Conservation (phyloP, 2,888 invertebrate species). For the Serripes groenlandicus region DNA sequence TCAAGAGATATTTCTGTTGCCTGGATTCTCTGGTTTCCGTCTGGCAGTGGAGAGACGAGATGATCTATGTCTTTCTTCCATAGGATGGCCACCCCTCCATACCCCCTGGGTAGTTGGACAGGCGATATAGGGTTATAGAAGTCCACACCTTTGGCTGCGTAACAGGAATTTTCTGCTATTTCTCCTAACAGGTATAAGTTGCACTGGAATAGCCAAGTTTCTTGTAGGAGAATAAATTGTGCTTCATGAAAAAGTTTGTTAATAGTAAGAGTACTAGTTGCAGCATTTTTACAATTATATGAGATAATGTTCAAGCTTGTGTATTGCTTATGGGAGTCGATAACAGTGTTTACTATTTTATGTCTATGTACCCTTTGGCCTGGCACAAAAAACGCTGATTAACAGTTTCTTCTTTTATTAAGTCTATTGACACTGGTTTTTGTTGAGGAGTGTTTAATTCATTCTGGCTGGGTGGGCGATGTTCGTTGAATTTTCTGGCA, state of each 20-base stretch:
- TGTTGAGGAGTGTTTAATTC: too few species aligned
- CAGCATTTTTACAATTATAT: slow-evolving; percentile 31
- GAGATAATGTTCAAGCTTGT: too few species aligned
- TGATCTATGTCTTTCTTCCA: not conserved
- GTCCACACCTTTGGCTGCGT: not conserved
- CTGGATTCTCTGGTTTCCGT: not conserved
- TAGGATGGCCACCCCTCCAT: not conserved
- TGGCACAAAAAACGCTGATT: too few species aligned
- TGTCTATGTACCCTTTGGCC: too few species aligned
- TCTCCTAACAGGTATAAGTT: not conserved
- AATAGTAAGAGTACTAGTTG: slow-evolving; percentile 27
- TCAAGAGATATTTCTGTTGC: too few species aligned
- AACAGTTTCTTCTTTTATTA: too few species aligned
- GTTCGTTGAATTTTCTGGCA: too few species aligned
- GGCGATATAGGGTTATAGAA: not conserved
- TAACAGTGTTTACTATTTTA: too few species aligned
- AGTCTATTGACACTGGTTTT: too few species aligned
- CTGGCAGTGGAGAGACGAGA: not conserved
- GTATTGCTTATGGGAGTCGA: too few species aligned
- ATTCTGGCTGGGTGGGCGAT: too few species aligned
- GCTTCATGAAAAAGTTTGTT: slow-evolving; percentile 13
- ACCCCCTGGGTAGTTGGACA: not conserved
- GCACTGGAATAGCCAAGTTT: not conserved
- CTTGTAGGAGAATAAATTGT: too few species aligned
- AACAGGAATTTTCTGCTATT: not conserved